These are phyloP conservation scores for Hemichromis elongatus DNA, from an alignment of 2,113 vertebrate genomes.

Conservation along the genomic window DNA sequence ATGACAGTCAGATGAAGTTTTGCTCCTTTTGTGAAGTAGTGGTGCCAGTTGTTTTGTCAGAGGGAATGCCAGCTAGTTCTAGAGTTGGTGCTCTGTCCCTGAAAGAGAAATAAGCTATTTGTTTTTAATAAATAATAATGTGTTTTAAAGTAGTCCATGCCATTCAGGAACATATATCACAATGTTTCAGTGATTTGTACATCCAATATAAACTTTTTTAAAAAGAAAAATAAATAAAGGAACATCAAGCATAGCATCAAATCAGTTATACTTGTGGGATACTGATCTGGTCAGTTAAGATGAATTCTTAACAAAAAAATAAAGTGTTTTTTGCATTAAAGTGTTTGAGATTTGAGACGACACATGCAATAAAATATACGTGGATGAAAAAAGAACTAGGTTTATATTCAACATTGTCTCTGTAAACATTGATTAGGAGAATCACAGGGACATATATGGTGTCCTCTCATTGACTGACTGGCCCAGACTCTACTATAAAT, in stretches of 20 bases:
- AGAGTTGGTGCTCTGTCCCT: not conserved
- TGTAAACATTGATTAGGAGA: not conserved
- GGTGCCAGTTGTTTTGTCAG: not conserved
- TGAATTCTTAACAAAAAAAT: not conserved
- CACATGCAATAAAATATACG: not conserved
- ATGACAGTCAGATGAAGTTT: not conserved
- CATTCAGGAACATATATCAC: no score
- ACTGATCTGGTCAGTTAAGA: no score
- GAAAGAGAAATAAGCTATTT: not conserved
- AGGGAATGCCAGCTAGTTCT: not conserved
- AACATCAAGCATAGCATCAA: no score
- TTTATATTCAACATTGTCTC: not conserved
- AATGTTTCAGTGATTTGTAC: no score
- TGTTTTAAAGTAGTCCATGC: no score
- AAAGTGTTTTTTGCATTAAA: not conserved
- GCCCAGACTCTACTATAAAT: slow-evolving; percentile 30
- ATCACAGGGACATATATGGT: not conserved
- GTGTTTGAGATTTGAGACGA: not conserved
- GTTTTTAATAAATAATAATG: no score
- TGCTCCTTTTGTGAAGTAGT: not conserved
- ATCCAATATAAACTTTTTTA: no score
- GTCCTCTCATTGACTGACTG: slow-evolving; percentile 37
- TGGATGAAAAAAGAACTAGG: not conserved
- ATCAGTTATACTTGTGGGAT: no score
- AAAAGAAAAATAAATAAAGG: no score